Percentiles rank a stretch among this genome's conserved stretches.
Evolutionary conservation across 2,113 vertebrate species (phyloP).

Genomic region (Gasterosteus aculeatus): DNA sequence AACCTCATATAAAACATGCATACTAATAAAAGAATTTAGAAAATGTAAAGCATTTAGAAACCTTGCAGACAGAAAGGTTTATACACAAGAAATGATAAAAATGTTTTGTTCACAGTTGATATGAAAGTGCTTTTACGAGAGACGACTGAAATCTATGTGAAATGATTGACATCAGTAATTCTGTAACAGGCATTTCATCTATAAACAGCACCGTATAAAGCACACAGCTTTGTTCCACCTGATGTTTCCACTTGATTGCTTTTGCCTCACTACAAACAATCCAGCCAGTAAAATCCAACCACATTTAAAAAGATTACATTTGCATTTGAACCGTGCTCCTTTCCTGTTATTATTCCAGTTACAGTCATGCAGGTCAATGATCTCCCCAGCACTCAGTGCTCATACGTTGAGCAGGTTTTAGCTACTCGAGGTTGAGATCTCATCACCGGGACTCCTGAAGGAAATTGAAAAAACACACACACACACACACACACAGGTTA

Average conservation of each 20-base stretch:
- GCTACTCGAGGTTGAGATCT: slow-evolving; percentile 8
- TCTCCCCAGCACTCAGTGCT: slow-evolving; percentile 3
- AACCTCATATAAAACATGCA: slow-evolving; percentile 18
- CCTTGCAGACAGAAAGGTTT: neutral
- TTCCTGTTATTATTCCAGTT: slow-evolving; percentile 36
- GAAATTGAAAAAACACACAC: neutral
- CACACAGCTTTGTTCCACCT: neutral
- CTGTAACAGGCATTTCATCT: neutral
- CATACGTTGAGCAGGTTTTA: neutral
- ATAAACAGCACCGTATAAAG: neutral
- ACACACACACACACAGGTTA: neutral
- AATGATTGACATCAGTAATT: neutral
- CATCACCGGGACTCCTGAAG: slow-evolving; percentile 63
- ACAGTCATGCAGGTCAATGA: neutral
- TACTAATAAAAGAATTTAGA: slow-evolving; percentile 17
- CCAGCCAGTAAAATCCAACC: neutral
- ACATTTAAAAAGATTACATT: neutral
- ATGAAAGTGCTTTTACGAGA: slow-evolving; percentile 65
- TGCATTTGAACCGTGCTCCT: slow-evolving; percentile 6
- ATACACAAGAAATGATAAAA: slow-evolving; percentile 5
- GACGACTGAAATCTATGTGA: slow-evolving; percentile 1
- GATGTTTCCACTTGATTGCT: neutral
- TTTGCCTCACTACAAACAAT: neutral
- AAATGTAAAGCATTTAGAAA: slow-evolving; percentile 13
- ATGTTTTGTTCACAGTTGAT: slow-evolving; percentile 57